phyloP scores from a whole-genome alignment of 2,113 vertebrate genomes.

The Brienomyrus longianalis region DNA sequence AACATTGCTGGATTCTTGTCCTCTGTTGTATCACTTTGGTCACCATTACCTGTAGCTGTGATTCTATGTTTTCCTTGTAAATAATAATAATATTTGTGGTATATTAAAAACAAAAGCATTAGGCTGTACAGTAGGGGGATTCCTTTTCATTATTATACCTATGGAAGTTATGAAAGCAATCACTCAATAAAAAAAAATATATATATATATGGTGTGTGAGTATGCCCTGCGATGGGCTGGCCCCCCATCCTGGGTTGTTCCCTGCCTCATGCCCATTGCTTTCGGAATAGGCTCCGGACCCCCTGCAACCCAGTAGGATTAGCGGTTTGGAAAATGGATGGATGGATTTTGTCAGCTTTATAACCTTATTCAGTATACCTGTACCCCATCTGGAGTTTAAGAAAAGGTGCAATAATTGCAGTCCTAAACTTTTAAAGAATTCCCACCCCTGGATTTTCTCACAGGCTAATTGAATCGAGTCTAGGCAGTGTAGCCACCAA shows the following conservation, averaged over 20 bases:
- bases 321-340: no score
- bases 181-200: no score
- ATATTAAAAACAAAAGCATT: background rate
- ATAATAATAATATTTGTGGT: background rate
- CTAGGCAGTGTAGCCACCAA: slow-evolving; percentile 96
- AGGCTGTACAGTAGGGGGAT: background rate
- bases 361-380: background rate
- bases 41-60: background rate
- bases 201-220: no score
- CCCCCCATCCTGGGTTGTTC: no score
- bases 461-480: slow-evolving; percentile 91
- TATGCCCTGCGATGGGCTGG: no score
- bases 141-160: background rate
- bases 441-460: background rate
- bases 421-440: background rate
- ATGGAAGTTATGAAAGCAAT: background rate
- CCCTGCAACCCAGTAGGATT: no score
- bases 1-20: background rate
- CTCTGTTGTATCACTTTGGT: background rate
- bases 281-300: no score
- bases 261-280: no score
- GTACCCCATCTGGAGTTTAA: background rate
- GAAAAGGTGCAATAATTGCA: background rate
- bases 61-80: background rate
- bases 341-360: background rate